phyloP scores from a whole-genome alignment of 2,113 vertebrate genomes.

The Pampusana beccarii region DNA sequence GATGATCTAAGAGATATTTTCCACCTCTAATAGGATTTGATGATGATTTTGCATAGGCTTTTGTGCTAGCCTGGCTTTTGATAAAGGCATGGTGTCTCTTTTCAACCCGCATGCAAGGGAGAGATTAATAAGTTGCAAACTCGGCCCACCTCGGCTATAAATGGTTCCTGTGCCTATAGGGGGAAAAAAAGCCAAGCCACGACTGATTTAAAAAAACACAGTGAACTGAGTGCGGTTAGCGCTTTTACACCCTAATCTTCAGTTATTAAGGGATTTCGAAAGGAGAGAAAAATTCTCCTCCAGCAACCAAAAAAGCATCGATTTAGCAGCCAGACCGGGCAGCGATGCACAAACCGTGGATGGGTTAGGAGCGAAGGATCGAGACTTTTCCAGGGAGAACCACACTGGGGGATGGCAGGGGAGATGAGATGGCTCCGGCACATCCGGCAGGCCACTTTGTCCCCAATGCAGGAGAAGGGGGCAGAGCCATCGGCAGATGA shows the following conservation, averaged over 20 bases:
- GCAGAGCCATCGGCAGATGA: background rate
- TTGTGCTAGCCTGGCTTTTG: slow-evolving; percentile 60
- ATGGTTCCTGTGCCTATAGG: slow-evolving; percentile 15
- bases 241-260: slow-evolving; percentile 34
- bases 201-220: background rate
- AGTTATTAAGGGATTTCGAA: slow-evolving; percentile 35
- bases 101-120: slow-evolving; percentile 46
- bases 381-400: background rate
- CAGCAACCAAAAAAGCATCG: background rate
- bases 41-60: slow-evolving; percentile 70
- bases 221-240: background rate
- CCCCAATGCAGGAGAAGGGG: background rate
- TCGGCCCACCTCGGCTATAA: slow-evolving; percentile 34
- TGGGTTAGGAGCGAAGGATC: background rate
- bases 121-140: slow-evolving; percentile 67
- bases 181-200: slow-evolving; percentile 11
- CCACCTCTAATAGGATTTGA: slow-evolving; percentile 67
- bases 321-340: background rate
- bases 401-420: background rate
- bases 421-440: background rate
- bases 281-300: slow-evolving; percentile 8
- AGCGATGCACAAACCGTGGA: background rate
- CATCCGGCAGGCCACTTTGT: background rate
- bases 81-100: slow-evolving; percentile 66
- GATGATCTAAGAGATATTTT: slow-evolving; percentile 70